Percentiles rank a stretch among this genome's conserved stretches.
phyloP scores from a whole-genome alignment of 1,140 invertebrate species.

The Neodiprion virginianus region DNA sequence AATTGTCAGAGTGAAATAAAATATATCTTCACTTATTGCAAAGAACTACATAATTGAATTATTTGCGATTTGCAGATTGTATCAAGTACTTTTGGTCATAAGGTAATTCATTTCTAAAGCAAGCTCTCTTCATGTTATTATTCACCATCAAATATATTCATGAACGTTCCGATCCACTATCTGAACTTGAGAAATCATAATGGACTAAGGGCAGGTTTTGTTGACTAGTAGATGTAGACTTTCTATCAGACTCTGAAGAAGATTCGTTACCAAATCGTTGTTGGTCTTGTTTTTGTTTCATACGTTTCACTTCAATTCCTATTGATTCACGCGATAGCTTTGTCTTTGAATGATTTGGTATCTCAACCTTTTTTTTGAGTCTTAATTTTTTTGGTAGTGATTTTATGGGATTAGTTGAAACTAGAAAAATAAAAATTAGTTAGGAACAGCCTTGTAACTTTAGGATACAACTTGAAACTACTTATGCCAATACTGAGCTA shows the following conservation, averaged over 20 bases:
- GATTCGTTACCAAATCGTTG: slow-evolving; percentile 16
- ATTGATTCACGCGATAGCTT: slow-evolving; percentile 4
- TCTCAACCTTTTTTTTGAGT: not conserved
- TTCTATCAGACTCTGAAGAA: not conserved
- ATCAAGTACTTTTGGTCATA: no score
- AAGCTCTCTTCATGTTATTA: no score
- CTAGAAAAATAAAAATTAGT: not conserved
- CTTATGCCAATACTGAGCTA: no score
- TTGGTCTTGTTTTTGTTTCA: slow-evolving; percentile 21
- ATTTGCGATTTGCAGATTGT: no score
- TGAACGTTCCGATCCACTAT: slow-evolving; percentile 35
- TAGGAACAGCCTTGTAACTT: no score
- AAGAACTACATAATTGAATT: no score
- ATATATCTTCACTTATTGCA: no score
- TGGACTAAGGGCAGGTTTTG: slow-evolving; percentile 46
- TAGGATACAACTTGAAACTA: no score
- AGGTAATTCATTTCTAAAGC: no score
- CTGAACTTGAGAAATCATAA: slow-evolving; percentile 55
- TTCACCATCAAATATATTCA: not conserved
- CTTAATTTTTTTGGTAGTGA: not conserved
- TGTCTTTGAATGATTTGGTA: slow-evolving; percentile 16
- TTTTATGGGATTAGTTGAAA: not conserved
- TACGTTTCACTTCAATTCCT: not conserved
- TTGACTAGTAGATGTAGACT: slow-evolving; percentile 12
- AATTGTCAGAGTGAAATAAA: no score